These are phyloP conservation scores for Zaprionus lachaisei DNA, from an alignment of 1,140 invertebrate genomes.

Conservation along the genomic window DNA sequence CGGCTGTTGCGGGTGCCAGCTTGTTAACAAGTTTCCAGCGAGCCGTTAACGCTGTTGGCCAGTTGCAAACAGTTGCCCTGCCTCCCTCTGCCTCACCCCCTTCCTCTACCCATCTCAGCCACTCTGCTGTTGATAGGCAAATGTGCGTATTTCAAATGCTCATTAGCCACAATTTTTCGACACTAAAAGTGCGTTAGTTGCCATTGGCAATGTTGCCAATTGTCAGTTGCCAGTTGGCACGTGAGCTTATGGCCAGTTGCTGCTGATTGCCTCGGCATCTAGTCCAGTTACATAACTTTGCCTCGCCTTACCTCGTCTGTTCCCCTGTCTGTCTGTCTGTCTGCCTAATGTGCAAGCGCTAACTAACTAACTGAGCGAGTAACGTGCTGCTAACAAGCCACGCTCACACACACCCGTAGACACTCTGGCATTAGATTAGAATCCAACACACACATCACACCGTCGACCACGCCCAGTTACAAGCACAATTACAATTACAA, in stretches of 20 bases:
- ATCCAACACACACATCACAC: conserved; percentile 28
- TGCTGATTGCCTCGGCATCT: conserved; percentile 42
- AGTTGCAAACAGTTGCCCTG: conserved; percentile 6
- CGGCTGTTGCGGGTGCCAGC: conserved; percentile 66
- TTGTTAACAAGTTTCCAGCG: conserved; percentile 78
- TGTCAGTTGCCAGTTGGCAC: conserved; percentile 57
- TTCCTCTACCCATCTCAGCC: not conserved
- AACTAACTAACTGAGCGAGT: conserved; percentile 66
- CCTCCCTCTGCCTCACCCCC: not conserved
- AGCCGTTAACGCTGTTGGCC: conserved; percentile 49
- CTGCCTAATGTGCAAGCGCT: conserved; percentile 48
- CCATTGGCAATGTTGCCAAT: conserved; percentile 63
- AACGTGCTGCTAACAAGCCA: conserved; percentile 56
- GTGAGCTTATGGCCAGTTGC: conserved; percentile 41
- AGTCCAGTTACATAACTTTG: conserved; percentile 22
- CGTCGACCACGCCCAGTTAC: conserved; percentile 48
- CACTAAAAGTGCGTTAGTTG: conserved; percentile 65
- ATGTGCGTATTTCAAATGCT: conserved; percentile 78
- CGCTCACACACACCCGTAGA: conserved; percentile 29
- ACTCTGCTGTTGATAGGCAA: conserved; percentile 62
- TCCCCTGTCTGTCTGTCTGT: not conserved
- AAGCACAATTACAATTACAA: conserved; percentile 61
- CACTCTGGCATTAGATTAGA: conserved; percentile 28
- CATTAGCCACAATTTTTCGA: conserved; percentile 75
- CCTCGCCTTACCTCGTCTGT: not conserved